Evolutionary conservation across 2,113 vertebrate genomes (phyloP).

Genomic region (Brachypodius melanocephalos): DNA sequence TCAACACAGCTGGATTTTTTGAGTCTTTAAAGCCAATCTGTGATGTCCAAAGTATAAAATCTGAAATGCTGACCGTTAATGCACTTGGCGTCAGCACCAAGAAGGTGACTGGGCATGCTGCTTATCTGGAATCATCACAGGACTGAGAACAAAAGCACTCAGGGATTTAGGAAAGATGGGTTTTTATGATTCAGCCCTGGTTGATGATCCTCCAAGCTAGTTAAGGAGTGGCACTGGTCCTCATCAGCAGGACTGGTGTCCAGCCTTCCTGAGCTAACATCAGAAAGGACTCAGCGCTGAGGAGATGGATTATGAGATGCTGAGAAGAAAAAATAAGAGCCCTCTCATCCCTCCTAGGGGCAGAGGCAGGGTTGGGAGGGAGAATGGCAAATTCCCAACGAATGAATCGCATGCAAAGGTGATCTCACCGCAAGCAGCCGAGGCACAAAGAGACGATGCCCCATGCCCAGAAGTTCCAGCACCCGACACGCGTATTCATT

Average conservation of each 20-base stretch:
- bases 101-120: not conserved
- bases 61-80: not conserved
- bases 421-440: slow-evolving; percentile 96
- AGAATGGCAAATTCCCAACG: slow-evolving; percentile 10
- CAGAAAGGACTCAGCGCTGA: not conserved
- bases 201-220: not conserved
- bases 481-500: slow-evolving; percentile 90
- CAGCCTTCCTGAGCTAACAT: not conserved
- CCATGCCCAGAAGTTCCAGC: slow-evolving; percentile 96
- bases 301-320: not conserved
- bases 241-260: not conserved
- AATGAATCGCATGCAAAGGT: slow-evolving; percentile 60
- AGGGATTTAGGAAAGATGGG: not conserved
- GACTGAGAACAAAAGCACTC: slow-evolving; percentile 28
- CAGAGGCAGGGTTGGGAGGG: not conserved
- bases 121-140: not conserved
- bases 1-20: not conserved
- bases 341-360: not conserved
- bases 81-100: not conserved
- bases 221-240: slow-evolving; percentile 62
- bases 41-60: not conserved
- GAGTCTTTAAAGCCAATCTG: slow-evolving; percentile 12
- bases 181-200: not conserved
- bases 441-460: slow-evolving; percentile 97
- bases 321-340: not conserved